Percentiles rank a stretch among this genome's conserved stretches.
Evolutionary conservation across 2,888 invertebrate genomes (phyloP).

Genomic region (Cremastobaeus sp.): DNA sequence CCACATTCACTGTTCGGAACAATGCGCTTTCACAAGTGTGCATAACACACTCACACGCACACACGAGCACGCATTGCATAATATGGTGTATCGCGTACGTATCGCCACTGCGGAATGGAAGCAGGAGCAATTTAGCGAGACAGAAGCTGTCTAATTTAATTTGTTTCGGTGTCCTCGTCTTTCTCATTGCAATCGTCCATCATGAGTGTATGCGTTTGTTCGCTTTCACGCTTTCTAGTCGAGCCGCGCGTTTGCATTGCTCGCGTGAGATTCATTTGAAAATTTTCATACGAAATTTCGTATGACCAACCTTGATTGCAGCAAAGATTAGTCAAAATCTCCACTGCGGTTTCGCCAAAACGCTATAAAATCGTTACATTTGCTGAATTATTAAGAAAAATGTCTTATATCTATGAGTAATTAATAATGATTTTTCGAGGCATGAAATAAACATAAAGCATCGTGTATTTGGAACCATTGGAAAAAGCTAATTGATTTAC

Average conservation of each 20-base stretch:
- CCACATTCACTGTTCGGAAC: conserved; percentile 27
- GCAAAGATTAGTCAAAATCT: conserved; percentile 36
- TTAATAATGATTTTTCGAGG: no score
- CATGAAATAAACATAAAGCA: no score
- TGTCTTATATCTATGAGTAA: no score
- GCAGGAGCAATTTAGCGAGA: conserved; percentile 66
- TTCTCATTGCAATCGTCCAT: conserved; percentile 29
- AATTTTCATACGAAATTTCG: conserved; percentile 42
- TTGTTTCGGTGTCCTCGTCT: conserved; percentile 65
- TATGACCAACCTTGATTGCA: conserved; percentile 42
- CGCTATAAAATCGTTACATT: no score
- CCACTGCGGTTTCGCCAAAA: conserved; percentile 26
- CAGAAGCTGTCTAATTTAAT: conserved; percentile 69
- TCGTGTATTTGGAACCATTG: no score
- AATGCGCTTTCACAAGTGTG: conserved; percentile 17
- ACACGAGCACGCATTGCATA: conserved; percentile 20
- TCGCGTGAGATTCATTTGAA: conserved; percentile 24
- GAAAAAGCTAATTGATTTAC: no score
- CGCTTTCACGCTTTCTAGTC: conserved; percentile 64
- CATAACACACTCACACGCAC: neutral
- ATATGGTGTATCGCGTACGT: conserved; percentile 51
- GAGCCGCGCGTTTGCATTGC: conserved; percentile 56
- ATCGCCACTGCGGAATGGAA: conserved; percentile 66
- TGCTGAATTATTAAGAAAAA: no score
- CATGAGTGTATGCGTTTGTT: conserved; percentile 19